Conservation (phyloP, 2,113 vertebrate genomes). For the Aix galericulata region DNA sequence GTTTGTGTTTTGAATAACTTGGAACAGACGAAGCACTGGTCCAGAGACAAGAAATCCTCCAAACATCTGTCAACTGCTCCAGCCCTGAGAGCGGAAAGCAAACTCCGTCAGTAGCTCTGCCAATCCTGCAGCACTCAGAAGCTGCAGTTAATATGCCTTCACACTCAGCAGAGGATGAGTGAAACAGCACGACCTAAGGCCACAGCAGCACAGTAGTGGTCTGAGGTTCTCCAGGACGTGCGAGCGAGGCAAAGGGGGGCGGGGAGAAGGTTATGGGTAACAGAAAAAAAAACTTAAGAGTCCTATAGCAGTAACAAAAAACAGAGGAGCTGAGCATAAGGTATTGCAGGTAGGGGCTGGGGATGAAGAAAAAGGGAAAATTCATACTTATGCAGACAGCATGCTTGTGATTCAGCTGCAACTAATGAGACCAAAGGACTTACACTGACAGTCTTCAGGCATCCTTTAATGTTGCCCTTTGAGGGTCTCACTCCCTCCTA, state of each 20-base stretch:
- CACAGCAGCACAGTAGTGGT: background rate
- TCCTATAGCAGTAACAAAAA: background rate
- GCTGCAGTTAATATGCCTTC: background rate
- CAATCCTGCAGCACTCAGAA: background rate
- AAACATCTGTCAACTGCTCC: conserved; percentile 30
- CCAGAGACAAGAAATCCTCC: conserved; percentile 45
- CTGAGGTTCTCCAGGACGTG: background rate
- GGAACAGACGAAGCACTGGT: conserved; percentile 20
- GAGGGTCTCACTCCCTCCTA: background rate
- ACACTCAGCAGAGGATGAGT: background rate
- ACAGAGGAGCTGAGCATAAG: background rate
- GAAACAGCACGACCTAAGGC: background rate
- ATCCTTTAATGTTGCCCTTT: background rate
- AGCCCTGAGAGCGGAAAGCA: background rate
- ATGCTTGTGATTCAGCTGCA: background rate
- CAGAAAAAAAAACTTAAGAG: background rate
- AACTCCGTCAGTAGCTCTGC: background rate
- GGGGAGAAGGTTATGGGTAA: background rate
- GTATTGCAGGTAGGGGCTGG: background rate
- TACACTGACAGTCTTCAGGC: background rate
- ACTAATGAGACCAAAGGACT: background rate
- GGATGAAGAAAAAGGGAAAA: background rate
- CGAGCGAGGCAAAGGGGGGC: background rate
- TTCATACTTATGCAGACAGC: background rate
- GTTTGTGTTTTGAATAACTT: conserved; percentile 58